Percentiles rank a stretch among this genome's conserved stretches.
phyloP scores from a whole-genome alignment of 2,888 invertebrate genomes.

The Plusia festucae region DNA sequence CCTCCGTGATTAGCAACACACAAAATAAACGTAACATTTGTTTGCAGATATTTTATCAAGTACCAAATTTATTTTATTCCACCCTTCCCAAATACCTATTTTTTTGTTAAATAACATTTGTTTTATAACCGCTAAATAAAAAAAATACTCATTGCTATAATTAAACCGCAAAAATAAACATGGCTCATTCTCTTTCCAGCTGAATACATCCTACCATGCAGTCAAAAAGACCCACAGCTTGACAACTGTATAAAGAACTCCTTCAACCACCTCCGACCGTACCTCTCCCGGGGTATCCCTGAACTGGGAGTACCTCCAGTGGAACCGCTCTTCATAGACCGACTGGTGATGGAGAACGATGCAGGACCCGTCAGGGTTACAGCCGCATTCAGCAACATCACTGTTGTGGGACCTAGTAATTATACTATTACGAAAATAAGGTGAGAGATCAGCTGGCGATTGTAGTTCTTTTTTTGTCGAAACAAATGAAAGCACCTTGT shows the following conservation, averaged over 20 bases:
- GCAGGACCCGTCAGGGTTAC: conserved; percentile 93
- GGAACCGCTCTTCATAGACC: conserved; percentile 92
- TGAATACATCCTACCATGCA: conserved; percentile 93
- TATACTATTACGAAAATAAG: conserved; percentile 92
- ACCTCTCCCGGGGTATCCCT: conserved; percentile 91
- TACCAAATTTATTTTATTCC: no score
- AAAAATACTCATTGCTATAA: not conserved
- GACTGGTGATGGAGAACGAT: conserved; percentile 93
- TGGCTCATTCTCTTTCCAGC: conserved; percentile 85
- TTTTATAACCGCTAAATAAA: no score
- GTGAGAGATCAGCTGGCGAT: conserved; percentile 68
- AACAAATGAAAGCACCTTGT: no score
- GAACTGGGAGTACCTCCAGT: conserved; percentile 93
- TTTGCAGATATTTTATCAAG: no score
- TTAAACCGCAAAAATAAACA: not conserved
- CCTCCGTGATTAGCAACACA: no score
- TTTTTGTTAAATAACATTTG: no score
- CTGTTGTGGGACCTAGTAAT: conserved; percentile 93
- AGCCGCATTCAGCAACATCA: conserved; percentile 93
- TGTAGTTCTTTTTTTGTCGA: no score
- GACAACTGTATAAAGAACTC: conserved; percentile 92
- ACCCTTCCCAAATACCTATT: no score
- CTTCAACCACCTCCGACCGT: conserved; percentile 93
- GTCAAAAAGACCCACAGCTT: conserved; percentile 90
- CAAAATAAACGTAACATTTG: no score